Conservation (phyloP, 2,888 invertebrate species). For the Mesopsocus fuscifrons region DNA sequence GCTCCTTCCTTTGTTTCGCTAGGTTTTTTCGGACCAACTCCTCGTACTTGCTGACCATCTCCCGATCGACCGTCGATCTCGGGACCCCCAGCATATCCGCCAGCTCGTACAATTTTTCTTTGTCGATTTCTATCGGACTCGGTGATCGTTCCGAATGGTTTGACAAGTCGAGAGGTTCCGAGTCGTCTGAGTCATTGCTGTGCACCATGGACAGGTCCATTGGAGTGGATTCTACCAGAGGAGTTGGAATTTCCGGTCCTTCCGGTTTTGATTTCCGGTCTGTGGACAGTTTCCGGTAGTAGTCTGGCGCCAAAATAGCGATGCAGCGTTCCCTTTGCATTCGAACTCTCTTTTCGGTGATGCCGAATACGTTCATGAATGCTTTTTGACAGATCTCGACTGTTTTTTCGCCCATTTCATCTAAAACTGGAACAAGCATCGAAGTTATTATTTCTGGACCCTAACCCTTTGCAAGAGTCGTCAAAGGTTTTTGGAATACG, state of each 20-base stretch:
- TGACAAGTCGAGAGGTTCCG: constrained; percentile 3
- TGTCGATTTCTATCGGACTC: constrained; percentile 2
- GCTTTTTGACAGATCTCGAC: constrained; percentile 34
- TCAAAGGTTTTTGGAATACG: too few species aligned
- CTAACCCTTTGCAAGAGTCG: too few species aligned
- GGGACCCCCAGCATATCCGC: constrained; percentile 4
- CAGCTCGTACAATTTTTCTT: constrained; percentile 1
- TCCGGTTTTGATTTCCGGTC: constrained; percentile 13
- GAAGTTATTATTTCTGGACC: too few species aligned
- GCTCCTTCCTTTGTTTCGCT: neutral
- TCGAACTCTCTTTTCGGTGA: constrained; percentile 32
- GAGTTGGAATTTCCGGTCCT: constrained; percentile 6
- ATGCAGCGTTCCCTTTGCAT: constrained; percentile 31
- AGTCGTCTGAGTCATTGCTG: neutral
- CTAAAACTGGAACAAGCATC: too few species aligned
- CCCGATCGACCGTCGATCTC: neutral
- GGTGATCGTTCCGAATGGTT: neutral
- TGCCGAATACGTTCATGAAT: constrained; percentile 32
- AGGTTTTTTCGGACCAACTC: constrained; percentile 3
- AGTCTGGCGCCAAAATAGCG: constrained; percentile 26
- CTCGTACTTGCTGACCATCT: constrained; percentile 3
- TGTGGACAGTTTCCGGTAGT: constrained; percentile 25
- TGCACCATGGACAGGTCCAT: neutral
- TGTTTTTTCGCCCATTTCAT: too few species aligned
- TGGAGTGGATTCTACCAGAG: neutral